Conservation (phyloP, 2,113 vertebrate genomes). For the Zosterops lateralis region DNA sequence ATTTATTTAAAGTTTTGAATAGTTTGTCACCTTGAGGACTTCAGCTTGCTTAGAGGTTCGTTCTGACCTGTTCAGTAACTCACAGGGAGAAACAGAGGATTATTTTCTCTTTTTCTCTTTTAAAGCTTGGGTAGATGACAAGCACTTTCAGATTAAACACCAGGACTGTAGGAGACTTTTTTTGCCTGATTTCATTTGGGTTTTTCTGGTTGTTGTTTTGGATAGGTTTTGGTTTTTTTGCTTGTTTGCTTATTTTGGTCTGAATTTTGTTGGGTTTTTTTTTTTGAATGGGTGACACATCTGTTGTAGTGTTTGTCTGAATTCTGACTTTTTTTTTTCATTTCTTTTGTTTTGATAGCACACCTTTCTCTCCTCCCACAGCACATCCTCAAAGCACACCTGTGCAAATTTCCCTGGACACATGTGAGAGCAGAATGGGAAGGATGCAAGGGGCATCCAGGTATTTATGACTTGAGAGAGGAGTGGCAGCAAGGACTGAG, state of each 20-base stretch:
- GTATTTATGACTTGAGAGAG: background rate
- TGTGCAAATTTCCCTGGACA: background rate
- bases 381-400: background rate
- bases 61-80: background rate
- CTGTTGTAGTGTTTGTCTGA: background rate
- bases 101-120: conserved; percentile 18
- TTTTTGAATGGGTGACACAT: background rate
- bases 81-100: background rate
- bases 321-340: background rate
- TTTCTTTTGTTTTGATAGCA: background rate
- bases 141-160: background rate
- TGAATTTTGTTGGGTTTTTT: background rate
- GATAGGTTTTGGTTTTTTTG: background rate
- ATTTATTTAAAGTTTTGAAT: background rate
- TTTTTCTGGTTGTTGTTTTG: background rate
- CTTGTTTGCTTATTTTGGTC: background rate
- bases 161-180: background rate
- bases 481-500: background rate
- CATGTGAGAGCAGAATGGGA: background rate
- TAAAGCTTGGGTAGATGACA: background rate
- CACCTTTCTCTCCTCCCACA: background rate
- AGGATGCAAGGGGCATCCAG: background rate
- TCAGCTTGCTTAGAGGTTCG: background rate
- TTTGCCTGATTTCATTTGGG: background rate
- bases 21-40: background rate